phyloP scores from a whole-genome alignment of 2,888 invertebrate species.

The Unio delphinus region DNA sequence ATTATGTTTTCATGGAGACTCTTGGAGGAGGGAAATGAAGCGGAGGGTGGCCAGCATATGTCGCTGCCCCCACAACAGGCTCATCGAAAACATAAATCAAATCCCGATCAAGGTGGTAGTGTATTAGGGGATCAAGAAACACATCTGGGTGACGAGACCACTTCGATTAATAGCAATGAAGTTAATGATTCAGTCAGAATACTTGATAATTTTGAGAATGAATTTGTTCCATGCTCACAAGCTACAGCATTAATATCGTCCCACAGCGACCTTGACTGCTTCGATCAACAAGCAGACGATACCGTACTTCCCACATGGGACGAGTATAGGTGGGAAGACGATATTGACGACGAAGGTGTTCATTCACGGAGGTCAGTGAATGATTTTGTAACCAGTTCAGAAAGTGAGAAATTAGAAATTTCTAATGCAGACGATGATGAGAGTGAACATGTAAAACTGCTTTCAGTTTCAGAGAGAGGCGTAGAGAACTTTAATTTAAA shows the following conservation, averaged over 20 bases:
- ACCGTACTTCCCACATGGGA: conserved; percentile 40
- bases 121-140: conserved; percentile 3
- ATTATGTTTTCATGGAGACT: conserved; percentile 68
- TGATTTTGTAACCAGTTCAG: conserved; percentile 28
- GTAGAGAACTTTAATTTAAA: conserved; percentile 45
- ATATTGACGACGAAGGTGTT: conserved; percentile 33
- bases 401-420: not conserved
- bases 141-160: not conserved
- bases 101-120: conserved; percentile 4
- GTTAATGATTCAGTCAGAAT: conserved; percentile 1
- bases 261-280: not conserved
- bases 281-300: conserved; percentile 11
- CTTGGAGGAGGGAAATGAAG: conserved; percentile 53
- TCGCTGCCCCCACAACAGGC: conserved; percentile 5
- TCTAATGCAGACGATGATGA: too few species aligned
- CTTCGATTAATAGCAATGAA: not conserved
- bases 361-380: conserved; percentile 34
- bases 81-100: conserved; percentile 1
- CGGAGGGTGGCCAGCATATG: conserved; percentile 24
- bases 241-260: conserved; percentile 5
- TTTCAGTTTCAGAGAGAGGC: conserved; percentile 2
- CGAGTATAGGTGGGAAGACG: conserved; percentile 43
- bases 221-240: conserved; percentile 1
- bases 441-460: not conserved
- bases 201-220: conserved; percentile 17